phyloP scores from a whole-genome alignment of 2,888 invertebrate genomes.

The Calameuta idolon region DNA sequence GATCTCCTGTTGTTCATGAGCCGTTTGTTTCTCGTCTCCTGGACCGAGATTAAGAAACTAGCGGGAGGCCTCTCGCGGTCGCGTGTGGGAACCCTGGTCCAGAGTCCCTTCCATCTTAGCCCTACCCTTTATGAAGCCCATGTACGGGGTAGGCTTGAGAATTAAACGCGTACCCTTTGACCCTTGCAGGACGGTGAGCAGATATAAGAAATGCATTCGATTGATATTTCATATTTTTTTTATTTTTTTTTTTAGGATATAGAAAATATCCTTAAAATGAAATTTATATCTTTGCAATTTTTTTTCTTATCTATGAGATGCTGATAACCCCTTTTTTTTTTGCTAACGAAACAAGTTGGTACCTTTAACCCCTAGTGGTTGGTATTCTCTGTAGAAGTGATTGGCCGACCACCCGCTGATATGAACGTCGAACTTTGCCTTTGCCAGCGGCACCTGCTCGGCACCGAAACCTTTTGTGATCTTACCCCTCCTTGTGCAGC shows the following conservation, averaged over 20 bases:
- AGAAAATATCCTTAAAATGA: no score
- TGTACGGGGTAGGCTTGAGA: no score
- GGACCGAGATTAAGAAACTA: conserved; percentile 60
- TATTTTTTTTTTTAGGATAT: no score
- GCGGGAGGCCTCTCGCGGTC: conserved; percentile 51
- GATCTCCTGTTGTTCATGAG: conserved; percentile 41
- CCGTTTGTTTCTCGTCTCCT: conserved; percentile 37
- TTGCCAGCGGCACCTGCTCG: conserved; percentile 49
- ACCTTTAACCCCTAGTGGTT: no score
- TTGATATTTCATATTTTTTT: no score
- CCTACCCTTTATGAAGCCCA: no score
- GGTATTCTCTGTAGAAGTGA: conserved; percentile 18
- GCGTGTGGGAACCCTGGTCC: conserved; percentile 38
- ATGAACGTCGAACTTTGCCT: conserved; percentile 41
- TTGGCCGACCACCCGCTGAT: conserved; percentile 47
- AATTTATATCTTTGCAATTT: background rate
- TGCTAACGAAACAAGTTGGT: no score
- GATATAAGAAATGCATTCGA: no score
- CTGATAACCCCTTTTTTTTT: no score
- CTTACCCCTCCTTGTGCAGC: conserved; percentile 13
- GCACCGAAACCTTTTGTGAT: conserved; percentile 28
- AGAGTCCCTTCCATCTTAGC: conserved; percentile 16
- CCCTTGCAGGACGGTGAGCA: no score
- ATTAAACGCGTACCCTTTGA: no score
- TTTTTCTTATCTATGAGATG: background rate